A percentile compares a stretch with the other conserved stretches of the same genome.
Conservation (phyloP, 2,888 invertebrate genomes). For the Habroteleia sp. region DNA sequence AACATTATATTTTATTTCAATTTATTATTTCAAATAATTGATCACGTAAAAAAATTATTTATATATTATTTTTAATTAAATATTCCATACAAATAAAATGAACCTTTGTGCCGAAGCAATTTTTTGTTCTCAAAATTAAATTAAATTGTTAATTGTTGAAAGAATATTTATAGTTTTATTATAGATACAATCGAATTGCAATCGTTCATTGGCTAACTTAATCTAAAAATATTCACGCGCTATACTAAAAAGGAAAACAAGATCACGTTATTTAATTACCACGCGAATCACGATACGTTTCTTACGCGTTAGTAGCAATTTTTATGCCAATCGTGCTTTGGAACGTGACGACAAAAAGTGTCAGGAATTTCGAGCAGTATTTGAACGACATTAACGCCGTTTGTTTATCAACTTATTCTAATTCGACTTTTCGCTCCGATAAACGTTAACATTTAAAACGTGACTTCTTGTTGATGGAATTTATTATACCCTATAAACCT, state of each 20-base stretch:
- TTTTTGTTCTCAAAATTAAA: slow-evolving; percentile 36
- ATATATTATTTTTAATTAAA: no score
- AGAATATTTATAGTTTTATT: slow-evolving; percentile 21
- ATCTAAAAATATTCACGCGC: slow-evolving; percentile 14
- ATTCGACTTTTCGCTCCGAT: slow-evolving; percentile 2
- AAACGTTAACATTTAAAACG: slow-evolving; percentile 3
- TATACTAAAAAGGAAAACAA: slow-evolving; percentile 19
- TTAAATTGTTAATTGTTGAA: slow-evolving; percentile 23
- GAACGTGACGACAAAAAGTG: not conserved
- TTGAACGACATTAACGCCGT: not conserved
- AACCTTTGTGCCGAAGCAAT: no score
- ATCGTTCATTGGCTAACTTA: slow-evolving; percentile 20
- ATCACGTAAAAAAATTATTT: no score
- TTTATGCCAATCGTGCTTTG: not conserved
- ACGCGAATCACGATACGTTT: not conserved
- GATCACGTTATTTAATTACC: slow-evolving; percentile 9
- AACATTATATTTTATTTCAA: no score
- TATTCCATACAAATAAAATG: no score
- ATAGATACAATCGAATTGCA: slow-evolving; percentile 7
- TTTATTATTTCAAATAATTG: no score
- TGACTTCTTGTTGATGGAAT: slow-evolving; percentile 10
- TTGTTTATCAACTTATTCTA: not conserved
- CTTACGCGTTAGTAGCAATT: not conserved
- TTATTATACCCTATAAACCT: slow-evolving; percentile 8
- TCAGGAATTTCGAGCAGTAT: not conserved